Evolutionary conservation across 53 echinoderm and acorn worm genomes (phyloP).

Genomic region (Hippasteria phrygiana): DNA sequence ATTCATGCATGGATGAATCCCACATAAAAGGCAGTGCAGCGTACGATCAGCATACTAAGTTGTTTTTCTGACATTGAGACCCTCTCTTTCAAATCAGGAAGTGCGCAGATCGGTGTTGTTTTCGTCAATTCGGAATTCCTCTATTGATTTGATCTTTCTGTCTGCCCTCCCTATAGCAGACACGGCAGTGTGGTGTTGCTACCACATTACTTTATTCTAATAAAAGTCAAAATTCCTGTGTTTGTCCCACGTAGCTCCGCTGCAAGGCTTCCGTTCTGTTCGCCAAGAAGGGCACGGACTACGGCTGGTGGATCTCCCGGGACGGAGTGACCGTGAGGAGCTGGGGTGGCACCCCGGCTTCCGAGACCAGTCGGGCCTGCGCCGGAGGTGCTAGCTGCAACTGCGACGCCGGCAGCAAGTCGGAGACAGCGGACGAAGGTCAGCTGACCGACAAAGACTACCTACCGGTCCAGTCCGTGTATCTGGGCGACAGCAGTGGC

Average conservation of each 20-base stretch:
- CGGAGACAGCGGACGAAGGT: constrained; percentile 52
- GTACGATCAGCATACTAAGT: no score
- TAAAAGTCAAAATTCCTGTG: background rate
- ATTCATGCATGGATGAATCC: no score
- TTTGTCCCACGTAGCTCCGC: constrained; percentile 3
- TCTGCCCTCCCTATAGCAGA: no score
- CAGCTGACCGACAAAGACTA: constrained; percentile 69
- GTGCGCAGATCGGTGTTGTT: no score
- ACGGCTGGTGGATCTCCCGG: constrained; percentile 72
- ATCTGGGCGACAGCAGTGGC: constrained; percentile 75
- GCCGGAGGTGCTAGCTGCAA: constrained; percentile 46
- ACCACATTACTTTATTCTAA: no score
- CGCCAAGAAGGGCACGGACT: constrained; percentile 43
- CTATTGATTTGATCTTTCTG: no score
- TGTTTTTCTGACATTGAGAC: no score
- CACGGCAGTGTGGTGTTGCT: no score
- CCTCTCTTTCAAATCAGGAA: no score
- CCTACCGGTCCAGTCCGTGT: constrained; percentile 74
- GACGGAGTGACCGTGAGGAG: constrained; percentile 35
- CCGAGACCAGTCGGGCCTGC: constrained; percentile 24
- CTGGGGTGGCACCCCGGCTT: constrained; percentile 54
- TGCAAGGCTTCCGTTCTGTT: constrained; percentile 52
- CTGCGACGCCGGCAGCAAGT: constrained; percentile 63
- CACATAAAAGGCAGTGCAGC: no score
- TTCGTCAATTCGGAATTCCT: no score